A percentile compares a stretch with the other conserved stretches of the same genome.
phyloP scores from a whole-genome alignment of 2,113 vertebrate genomes.

The Conger conger region DNA sequence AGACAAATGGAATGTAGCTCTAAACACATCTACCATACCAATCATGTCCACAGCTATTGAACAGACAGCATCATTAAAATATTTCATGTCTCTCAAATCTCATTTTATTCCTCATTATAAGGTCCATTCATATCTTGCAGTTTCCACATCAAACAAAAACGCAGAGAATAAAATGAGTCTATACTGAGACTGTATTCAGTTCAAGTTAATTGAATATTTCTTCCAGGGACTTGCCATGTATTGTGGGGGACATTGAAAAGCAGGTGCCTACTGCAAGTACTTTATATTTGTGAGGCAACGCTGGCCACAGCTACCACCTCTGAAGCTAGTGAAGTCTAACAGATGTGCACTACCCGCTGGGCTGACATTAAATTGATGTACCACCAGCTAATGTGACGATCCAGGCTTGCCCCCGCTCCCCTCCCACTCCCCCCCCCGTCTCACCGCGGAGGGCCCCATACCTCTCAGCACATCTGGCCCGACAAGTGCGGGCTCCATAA shows the following conservation, averaged over 20 bases:
- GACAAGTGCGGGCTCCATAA: background rate
- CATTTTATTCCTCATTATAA: background rate
- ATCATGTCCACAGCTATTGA: background rate
- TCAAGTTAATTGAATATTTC: background rate
- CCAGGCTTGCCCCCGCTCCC: background rate
- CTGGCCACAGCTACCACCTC: background rate
- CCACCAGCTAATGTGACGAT: background rate
- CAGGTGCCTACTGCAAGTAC: background rate
- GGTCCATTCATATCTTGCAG: background rate
- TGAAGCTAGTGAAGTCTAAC: background rate
- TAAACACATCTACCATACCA: background rate
- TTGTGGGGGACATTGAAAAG: background rate
- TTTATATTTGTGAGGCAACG: background rate
- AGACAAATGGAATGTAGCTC: no score
- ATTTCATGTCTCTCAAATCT: background rate
- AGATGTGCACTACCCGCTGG: background rate
- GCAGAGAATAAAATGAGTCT: background rate
- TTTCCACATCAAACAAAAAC: background rate
- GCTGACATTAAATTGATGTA: background rate
- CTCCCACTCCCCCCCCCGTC: background rate
- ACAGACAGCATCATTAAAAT: background rate
- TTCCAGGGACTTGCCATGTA: background rate
- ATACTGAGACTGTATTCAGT: background rate
- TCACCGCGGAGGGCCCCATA: no score
- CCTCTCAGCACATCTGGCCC: background rate